Base-by-base conservation (phyloP, 1,140 invertebrate species). In the Thrips palmi region DNA sequence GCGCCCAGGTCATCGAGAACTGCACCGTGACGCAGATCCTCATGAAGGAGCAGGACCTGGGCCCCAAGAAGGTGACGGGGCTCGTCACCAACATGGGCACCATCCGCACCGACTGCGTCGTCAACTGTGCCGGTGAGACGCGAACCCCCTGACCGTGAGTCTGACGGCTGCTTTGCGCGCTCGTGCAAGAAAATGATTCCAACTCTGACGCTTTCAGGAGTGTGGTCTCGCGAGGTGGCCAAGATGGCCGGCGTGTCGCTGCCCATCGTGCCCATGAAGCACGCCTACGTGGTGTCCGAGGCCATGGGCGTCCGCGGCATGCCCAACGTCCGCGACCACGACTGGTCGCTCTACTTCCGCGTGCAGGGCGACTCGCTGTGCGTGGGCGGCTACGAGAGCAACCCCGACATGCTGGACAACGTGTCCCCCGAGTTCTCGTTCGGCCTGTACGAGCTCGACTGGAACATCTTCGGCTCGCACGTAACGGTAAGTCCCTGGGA, bases 341-440 rank as follows among this genome's bases (percentile, higher is more conserved):
- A 92, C 56, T 65, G 68, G 4, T 75, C 69, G 20, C 62, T 86
- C n/a, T 89, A 88, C 50, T 72, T 88, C 37, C 69, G 79, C 44
- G 67, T 85, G 0, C 81, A 87, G 47, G 84, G 83, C 4, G 80
- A 84, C 45, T 67, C 74, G 1, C 66, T 89, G 7, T 69, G 67
- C 41, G 67, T 89, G 43, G 86, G 85, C n/a, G 84, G 84, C 14
- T 92, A 89, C 50, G 86, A 92, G 57, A 54, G 58, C 0, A 85
- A 89, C 57, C 86, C 85, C 1, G 71, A 77, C 38, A 64, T 88
- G 41, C 56, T 86, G 19, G 73, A 82, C 46, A 65, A 74, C 45
- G 78, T 83, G 17, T 64, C 73, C 2, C 67, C 71, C 39, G 71
- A 85, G 47, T 81, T 84, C 43, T 63, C 76, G 33, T 91, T 89